Evolutionary conservation across 2,797 vertebrate genomes (phyloP), one percentile per base, ranked within the genome.

Genomic region (Ptychadena robeensis): DNA sequence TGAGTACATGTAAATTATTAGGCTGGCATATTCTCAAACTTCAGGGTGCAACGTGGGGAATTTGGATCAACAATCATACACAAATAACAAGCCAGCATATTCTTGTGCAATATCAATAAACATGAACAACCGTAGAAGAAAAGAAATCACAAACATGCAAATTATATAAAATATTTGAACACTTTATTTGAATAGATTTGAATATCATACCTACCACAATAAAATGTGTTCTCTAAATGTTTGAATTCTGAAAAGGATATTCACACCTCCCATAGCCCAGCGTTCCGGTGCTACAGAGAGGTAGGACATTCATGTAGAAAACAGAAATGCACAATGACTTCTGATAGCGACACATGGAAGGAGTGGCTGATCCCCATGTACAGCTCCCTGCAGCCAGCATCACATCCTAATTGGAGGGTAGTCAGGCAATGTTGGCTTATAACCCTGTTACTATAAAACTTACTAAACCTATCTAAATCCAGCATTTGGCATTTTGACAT

Each of bases 141-240:
- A 53, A 53, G 5, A 53, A 53, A 53, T 22, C 18, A 53, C 32
- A 30, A 35, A 37, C 34, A 31, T 22, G 5, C 27, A 14, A 40
- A 30, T 66, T 79, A 66, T 73, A 44, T 73, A 83, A 83, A 83
- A 83, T 73, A 83, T 68, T 38, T 69, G 38, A 84, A 84, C 71
- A 64, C 82, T 84, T 84, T 84, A 84, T 84, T 84, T 80, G 64
- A 53, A 79, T 74, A 74, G 63, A 73, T 37, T 75, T 80, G 79
- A 57, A 84, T 48, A 80, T 61, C 69, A 83, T 79, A 83, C 67
- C 68, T 73, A 77, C 37, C 40, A 84, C 64, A 84, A 79, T 80
- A 69, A 75, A 80, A 84, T 80, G 48, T 79, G 67, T 30, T 66
- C 59, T 25, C n/a, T 65, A 38, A 31, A 77, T 31, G 25, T 30